Evolutionary conservation across 1,140 invertebrate species (phyloP), one percentile per base, ranked within the genome.

Genomic region (Acromyrmex heyeri): DNA sequence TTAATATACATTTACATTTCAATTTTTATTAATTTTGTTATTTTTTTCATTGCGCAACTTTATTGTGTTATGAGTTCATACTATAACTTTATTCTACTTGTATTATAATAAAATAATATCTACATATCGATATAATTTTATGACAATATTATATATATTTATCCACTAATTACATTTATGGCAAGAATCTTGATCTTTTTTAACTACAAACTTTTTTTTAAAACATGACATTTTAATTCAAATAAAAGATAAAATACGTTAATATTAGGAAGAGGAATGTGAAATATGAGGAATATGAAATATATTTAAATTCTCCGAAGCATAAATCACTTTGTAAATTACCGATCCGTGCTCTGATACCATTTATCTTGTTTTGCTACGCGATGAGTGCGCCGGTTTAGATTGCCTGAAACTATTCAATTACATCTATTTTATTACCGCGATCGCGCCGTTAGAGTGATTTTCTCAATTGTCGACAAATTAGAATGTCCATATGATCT

Each of bases 381-480:
- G 27, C 50, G 64, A 72, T 38, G 50, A 48, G 53, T 34, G 59
- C 21, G 24, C 24, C 18, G 38, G 24, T 48, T 75, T 61, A 75
- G 38, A 72, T 82, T 75, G 69, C 69, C 55, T 72, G 67, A 12
- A 79, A 53, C 27, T 38, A 34, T 82, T 55, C 55, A 61, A 83
- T 83, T 83, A 73, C 55, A 73, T 30, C 50, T 59, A 73, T 82
- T 83, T 83, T 73, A 83, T 83, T 83, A 75, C 38, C 55, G 44
- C 55, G 69, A 50, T 38, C 34, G 67, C 38, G 67, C 67, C 65
- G 78, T 81, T 83, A 75, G 38, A 34, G n/a, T 24, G 38, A 83
- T 83, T 75, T 83, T 83, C 79, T 75, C 69, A 53, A 73, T 62
- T 57, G 79, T 62, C 79, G 69, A 75, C 57, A 50, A 75, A 83